Conservation (phyloP, 2,797 vertebrate species). For the Halcyon badia region DNA sequence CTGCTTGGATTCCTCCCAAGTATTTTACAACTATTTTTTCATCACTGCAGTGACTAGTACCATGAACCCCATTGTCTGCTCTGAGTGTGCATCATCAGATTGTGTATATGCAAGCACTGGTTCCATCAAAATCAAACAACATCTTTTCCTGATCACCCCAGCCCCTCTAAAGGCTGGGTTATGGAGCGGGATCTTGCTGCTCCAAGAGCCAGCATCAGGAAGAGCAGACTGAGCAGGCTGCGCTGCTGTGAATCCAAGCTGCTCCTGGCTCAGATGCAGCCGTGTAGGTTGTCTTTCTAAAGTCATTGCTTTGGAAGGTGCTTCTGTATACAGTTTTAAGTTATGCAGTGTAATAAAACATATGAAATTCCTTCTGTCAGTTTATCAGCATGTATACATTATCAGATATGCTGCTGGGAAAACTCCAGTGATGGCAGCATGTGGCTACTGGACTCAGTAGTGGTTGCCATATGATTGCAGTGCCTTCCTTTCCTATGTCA, state of each 20-base stretch:
- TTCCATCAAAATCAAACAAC: not conserved
- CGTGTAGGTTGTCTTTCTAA: slow-evolving; percentile 14
- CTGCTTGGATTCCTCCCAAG: not conserved
- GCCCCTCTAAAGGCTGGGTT: not conserved
- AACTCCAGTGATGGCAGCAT: not conserved
- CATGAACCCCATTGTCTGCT: accelerated
- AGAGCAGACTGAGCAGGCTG: slow-evolving; percentile 62
- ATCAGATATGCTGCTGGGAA: not conserved
- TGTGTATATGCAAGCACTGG: accelerated
- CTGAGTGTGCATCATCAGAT: accelerated
- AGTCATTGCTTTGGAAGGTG: slow-evolving; percentile 42
- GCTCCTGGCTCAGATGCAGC: slow-evolving; percentile 49
- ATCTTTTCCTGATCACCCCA: not conserved
- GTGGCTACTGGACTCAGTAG: not conserved
- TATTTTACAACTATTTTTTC: not conserved
- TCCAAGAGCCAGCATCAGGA: not conserved
- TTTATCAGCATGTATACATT: not conserved
- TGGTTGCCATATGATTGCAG: not conserved
- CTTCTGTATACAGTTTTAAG: slow-evolving; percentile 17
- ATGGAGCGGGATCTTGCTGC: not conserved
- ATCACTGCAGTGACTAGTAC: too few species aligned
- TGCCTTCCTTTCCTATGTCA: not conserved
- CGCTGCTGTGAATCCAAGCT: slow-evolving; percentile 53
- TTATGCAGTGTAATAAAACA: slow-evolving; percentile 7
- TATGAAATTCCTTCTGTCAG: not conserved